Conservation (phyloP, 2,113 vertebrate species). For the Furnarius figulus region DNA sequence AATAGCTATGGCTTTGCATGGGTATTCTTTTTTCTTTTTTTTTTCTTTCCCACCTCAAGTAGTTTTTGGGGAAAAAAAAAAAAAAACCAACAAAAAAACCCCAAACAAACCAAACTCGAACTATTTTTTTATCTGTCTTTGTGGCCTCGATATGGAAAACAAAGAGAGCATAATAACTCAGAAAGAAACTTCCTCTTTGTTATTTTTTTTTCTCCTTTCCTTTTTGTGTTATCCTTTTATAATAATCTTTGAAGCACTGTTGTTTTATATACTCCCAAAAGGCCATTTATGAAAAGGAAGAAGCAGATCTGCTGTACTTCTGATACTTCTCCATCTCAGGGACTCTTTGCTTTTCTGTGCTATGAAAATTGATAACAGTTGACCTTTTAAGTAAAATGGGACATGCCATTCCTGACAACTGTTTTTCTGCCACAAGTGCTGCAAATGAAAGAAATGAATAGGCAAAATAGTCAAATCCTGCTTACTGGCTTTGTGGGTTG, state of each 20-base stretch:
- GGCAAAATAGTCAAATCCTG: not conserved
- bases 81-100: no score
- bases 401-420: not conserved
- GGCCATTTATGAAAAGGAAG: not conserved
- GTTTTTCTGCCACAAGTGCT: not conserved
- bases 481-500: not conserved
- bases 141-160: not conserved
- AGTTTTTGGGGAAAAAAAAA: not conserved
- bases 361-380: constrained; percentile 12
- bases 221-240: constrained; percentile 1
- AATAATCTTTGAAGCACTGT: not conserved
- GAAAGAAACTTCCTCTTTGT: not conserved
- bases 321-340: not conserved
- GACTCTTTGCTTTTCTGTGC: not conserved
- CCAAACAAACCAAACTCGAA: not conserved
- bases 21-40: not conserved
- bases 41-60: not conserved
- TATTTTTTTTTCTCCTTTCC: not conserved
- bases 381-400: constrained; percentile 19
- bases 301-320: not conserved
- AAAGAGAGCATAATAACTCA: not conserved
- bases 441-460: not conserved
- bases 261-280: constrained; percentile 2
- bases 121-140: not conserved
- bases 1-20: not conserved